A percentile compares a stretch with the other conserved stretches of the same genome.
Evolutionary conservation across 2,797 vertebrate genomes (phyloP).

Genomic region (Trichosurus vulpecula): DNA sequence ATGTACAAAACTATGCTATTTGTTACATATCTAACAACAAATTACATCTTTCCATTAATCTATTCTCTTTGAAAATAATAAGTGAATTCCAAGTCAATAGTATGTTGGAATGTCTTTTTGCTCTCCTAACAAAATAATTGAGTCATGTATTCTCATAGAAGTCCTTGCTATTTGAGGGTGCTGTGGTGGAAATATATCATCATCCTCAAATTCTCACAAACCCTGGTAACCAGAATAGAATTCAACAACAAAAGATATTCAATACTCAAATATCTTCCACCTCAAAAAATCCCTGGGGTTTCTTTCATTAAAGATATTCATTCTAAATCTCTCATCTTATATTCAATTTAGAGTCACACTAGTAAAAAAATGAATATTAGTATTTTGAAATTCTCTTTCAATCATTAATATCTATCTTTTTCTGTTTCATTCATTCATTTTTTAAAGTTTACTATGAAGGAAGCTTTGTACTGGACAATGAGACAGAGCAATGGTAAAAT

Average conservation of each 20-base stretch:
- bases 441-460: background rate
- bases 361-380: background rate
- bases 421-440: background rate
- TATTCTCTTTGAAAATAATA: background rate
- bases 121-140: conserved; percentile 6
- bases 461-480: background rate
- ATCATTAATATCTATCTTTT: background rate
- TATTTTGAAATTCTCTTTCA: conserved; percentile 19
- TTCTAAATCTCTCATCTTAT: background rate
- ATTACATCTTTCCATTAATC: background rate
- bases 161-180: background rate
- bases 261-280: background rate
- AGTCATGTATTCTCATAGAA: background rate
- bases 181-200: background rate
- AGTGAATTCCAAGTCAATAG: background rate
- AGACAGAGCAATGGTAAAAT: background rate
- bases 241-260: conserved; percentile 1
- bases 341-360: background rate
- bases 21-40: background rate
- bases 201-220: background rate
- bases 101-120: background rate
- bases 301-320: background rate
- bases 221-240: background rate
- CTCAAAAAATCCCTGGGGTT: background rate
- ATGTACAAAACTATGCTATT: background rate